These are phyloP conservation scores for Scolopax rusticola DNA, from an alignment of 2,797 vertebrate genomes.

Conservation along the genomic window DNA sequence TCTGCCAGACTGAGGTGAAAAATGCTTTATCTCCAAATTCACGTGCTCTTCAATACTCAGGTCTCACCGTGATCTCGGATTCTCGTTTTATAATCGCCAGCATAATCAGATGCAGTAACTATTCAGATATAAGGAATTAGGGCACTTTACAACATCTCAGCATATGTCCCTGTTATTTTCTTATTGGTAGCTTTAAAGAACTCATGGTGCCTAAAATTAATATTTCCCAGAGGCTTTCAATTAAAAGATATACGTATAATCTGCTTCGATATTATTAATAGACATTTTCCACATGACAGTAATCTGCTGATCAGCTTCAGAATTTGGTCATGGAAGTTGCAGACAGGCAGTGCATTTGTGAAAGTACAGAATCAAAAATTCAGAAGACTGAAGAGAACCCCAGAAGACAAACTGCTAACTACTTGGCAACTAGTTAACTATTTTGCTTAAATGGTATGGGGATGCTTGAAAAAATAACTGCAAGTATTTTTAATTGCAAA, in stretches of 20 bases:
- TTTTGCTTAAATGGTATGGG: slow-evolving; percentile 18
- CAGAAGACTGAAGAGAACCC: neutral
- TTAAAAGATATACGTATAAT: slow-evolving; percentile 28
- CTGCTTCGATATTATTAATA: slow-evolving; percentile 57
- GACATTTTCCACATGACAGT: slow-evolving; percentile 17
- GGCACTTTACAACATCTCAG: neutral
- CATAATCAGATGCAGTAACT: neutral
- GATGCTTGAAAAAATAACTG: slow-evolving; percentile 47
- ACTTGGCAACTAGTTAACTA: slow-evolving; percentile 3
- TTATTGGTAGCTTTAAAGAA: slow-evolving; percentile 42
- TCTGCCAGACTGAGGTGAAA: neutral
- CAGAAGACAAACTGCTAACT: slow-evolving; percentile 24
- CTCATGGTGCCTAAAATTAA: slow-evolving; percentile 39
- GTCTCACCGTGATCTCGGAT: neutral
- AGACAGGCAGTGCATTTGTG: slow-evolving; percentile 48
- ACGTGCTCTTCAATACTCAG: neutral
- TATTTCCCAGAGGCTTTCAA: slow-evolving; percentile 44
- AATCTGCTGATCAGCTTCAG: slow-evolving; percentile 69
- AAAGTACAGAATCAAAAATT: slow-evolving; percentile 65
- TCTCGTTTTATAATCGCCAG: neutral
- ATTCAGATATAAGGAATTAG: neutral
- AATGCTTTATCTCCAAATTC: neutral
- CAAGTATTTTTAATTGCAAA: slow-evolving; percentile 49
- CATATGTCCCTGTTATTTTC: neutral
- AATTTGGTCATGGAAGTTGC: slow-evolving; percentile 65